These are phyloP conservation scores for Hesperophylax magnus DNA, from an alignment of 1,140 invertebrate genomes.

Conservation along the genomic window DNA sequence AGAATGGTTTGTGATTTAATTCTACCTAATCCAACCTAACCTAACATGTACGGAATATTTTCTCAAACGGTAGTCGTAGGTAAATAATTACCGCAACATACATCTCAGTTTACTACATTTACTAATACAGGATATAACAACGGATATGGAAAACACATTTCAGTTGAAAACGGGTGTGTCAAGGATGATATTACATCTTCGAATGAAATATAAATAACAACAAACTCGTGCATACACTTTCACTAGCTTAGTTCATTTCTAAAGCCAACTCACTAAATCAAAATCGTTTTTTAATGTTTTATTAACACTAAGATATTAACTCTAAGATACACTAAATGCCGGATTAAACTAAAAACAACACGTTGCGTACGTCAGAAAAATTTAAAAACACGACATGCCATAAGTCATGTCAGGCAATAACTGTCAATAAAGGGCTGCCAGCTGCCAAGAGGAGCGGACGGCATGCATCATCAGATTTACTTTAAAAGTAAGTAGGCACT, in stretches of 20 bases:
- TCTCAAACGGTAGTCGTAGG: too few relatives aligned
- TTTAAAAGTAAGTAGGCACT: background rate
- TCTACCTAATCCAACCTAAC: too few relatives aligned
- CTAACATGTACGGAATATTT: too few relatives aligned
- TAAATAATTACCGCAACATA: too few relatives aligned
- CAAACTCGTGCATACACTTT: constrained; percentile 2
- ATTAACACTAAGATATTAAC: background rate
- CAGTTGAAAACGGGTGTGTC: constrained; percentile 32
- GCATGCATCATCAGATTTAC: background rate
- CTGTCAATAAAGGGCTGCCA: background rate
- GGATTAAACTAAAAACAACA: constrained; percentile 23
- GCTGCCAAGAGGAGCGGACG: too few relatives aligned
- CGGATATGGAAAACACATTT: constrained; percentile 13
- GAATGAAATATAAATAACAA: background rate
- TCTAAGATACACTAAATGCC: background rate
- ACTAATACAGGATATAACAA: background rate
- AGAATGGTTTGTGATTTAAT: too few relatives aligned
- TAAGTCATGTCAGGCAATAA: background rate
- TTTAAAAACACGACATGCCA: background rate
- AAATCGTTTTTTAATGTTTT: background rate
- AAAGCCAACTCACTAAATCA: background rate
- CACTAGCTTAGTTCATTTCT: constrained; percentile 12
- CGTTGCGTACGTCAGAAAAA: constrained; percentile 6
- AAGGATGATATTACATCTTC: constrained; percentile 30
- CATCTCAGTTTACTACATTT: background rate